Percentiles rank a stretch among this genome's conserved stretches.
These are phyloP conservation scores for Drosophila rufa DNA, from an alignment of 1,140 invertebrate species.

Conservation along the genomic window DNA sequence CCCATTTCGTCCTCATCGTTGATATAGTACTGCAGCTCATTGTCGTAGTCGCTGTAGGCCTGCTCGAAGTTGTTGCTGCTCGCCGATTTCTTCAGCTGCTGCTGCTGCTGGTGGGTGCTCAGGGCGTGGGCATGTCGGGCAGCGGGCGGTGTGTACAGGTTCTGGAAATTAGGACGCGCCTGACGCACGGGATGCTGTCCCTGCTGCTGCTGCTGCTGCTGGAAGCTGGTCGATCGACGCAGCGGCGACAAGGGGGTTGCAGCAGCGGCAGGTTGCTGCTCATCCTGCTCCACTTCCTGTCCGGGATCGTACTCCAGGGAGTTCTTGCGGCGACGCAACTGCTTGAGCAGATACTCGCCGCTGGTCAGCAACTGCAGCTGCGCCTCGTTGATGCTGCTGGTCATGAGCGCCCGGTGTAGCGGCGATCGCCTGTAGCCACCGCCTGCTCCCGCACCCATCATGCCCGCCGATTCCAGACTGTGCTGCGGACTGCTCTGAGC, in stretches of 20 bases:
- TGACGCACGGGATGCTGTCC: slow-evolving; percentile 59
- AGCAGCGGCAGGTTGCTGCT: slow-evolving; percentile 13
- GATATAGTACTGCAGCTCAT: slow-evolving; percentile 84
- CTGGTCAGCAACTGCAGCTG: slow-evolving; percentile 79
- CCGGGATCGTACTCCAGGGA: slow-evolving; percentile 83
- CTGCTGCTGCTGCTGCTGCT: slow-evolving; percentile 35
- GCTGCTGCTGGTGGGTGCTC: slow-evolving; percentile 33
- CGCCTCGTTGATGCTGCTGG: slow-evolving; percentile 82
- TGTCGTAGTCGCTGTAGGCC: slow-evolving; percentile 80
- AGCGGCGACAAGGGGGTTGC: slow-evolving; percentile 66
- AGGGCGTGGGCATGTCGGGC: slow-evolving; percentile 68
- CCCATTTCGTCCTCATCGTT: slow-evolving; percentile 82
- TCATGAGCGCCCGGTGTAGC: slow-evolving; percentile 76
- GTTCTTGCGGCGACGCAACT: slow-evolving; percentile 86
- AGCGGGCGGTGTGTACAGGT: slow-evolving; percentile 79
- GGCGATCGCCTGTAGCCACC: slow-evolving; percentile 73
- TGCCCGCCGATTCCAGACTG: slow-evolving; percentile 59
- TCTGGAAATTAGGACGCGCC: slow-evolving; percentile 80
- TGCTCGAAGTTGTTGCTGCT: slow-evolving; percentile 84
- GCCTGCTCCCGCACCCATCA: slow-evolving; percentile 26
- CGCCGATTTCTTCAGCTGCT: slow-evolving; percentile 77
- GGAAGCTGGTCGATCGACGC: slow-evolving; percentile 81
- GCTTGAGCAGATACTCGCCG: slow-evolving; percentile 79
- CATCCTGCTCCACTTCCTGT: slow-evolving; percentile 41
- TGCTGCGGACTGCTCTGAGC: slow-evolving; percentile 78